Base-by-base conservation (phyloP, 2,888 invertebrate species). In the Venustoraphidia nigricollis region DNA sequence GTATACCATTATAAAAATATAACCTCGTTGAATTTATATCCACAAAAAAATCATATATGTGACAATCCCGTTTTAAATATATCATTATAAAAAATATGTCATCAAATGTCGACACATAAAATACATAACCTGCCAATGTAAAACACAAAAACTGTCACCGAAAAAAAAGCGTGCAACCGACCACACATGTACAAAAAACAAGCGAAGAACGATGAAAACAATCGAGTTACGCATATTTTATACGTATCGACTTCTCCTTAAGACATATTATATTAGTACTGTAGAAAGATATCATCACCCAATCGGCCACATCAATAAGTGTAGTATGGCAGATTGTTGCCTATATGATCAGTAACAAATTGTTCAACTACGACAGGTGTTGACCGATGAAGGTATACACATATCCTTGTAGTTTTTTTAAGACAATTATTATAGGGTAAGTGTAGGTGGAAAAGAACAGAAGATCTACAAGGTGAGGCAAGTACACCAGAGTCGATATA, bases 271-370 rank as follows among this genome's bases (percentile, higher is more conserved):
- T 14, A 41, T 46, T 37, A 49, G 42, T 41, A 45, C 40, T 46
- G 36, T 41, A 35, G 49, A 47, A 34, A 42, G 50, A 51, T 43
- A 17, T 17, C 49, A 34, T 39, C 46, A 39, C 46, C 11, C 37
- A 40, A 27, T 17, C 44, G 38, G 11, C 17, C 27, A 41, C 47
- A 50, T 52, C 52, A 52, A 48, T 50, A 50, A 52, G 50, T 50
- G 45, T 46, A 39, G 38, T 37, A 34, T 37, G 41, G 36, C 14
- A 49, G 51, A 52, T 47, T 50, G 39, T 50, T 50, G 52, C 35
- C 47, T 27, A 17, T 45, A 17, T 17, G 35, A 17, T 34, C 36
- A 34, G 34, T 42, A 37, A 38, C 14, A 44, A 35, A 42, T 11
- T 42, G 47, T 43, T 17, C 36, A 47, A 47, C 48, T 39, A 44